phyloP scores from a whole-genome alignment of 2,888 invertebrate species.

The Caenorhabditis sp. region DNA sequence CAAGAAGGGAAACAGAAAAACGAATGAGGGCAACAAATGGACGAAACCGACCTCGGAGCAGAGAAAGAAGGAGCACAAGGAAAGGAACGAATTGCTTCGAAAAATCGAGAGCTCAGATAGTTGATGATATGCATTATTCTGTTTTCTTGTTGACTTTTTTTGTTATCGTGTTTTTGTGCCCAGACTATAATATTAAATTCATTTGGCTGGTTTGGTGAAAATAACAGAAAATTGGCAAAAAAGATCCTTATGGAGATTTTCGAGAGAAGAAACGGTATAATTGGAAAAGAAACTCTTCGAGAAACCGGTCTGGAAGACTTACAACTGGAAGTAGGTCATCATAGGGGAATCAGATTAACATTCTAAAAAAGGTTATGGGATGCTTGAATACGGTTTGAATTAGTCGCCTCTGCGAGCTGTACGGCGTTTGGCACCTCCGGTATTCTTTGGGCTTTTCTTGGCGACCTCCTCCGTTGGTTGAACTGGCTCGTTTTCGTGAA shows the following conservation, averaged over 20 bases:
- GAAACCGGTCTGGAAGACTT: constrained; percentile 55
- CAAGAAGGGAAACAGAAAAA: constrained; percentile 47
- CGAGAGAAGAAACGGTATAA: constrained; percentile 13
- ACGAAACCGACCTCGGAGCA: constrained; percentile 55
- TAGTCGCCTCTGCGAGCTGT: constrained; percentile 59
- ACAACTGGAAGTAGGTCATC: constrained; percentile 49
- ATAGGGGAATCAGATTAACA: not conserved
- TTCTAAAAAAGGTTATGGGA: not conserved
- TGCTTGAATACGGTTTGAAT: not conserved
- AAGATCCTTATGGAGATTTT: constrained; percentile 43
- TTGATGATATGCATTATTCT: not conserved
- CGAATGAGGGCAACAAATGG: constrained; percentile 55
- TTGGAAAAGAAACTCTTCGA: constrained; percentile 33
- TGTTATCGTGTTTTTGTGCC: not conserved
- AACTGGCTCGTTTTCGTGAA: constrained; percentile 59
- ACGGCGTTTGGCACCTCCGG: constrained; percentile 52
- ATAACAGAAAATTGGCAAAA: constrained; percentile 10
- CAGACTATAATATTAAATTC: constrained; percentile 38
- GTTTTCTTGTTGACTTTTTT: constrained; percentile 10
- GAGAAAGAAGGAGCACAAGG: constrained; percentile 40
- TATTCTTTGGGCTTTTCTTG: constrained; percentile 48
- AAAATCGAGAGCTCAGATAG: constrained; percentile 18
- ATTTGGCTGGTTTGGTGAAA: constrained; percentile 11
- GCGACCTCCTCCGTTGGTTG: constrained; percentile 63
- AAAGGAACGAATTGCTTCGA: constrained; percentile 42